Conservation (phyloP, 2,113 vertebrate species). For the Pyrgilauda ruficollis region DNA sequence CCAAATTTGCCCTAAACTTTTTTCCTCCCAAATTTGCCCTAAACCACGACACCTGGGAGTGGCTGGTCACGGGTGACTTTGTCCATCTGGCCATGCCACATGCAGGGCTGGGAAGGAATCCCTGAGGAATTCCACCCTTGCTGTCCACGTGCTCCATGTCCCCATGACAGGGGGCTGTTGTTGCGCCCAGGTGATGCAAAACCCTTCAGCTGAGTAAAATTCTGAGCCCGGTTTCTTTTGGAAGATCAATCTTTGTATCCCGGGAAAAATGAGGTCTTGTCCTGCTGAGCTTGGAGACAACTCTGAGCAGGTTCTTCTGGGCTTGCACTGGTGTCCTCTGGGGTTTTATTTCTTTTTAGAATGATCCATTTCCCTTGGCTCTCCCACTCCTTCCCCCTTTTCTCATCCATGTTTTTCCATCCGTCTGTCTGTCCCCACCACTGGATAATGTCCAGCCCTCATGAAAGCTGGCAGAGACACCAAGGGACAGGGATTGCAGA, state of each 20-base stretch:
- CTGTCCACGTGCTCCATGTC: too few species aligned
- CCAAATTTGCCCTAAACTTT: too few species aligned
- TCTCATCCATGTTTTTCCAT: background rate
- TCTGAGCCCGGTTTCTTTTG: background rate
- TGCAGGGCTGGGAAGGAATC: background rate
- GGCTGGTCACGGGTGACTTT: background rate
- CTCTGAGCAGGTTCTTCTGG: background rate
- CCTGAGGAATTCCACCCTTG: background rate
- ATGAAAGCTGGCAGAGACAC: background rate
- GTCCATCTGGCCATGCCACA: background rate
- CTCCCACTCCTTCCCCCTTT: background rate
- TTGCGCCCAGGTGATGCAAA: background rate
- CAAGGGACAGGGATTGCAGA: background rate
- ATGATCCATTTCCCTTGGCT: background rate
- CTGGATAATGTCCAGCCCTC: background rate
- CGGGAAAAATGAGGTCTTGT: background rate
- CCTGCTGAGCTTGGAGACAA: background rate
- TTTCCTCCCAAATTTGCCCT: too few species aligned
- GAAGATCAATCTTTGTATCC: background rate
- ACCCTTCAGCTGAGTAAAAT: background rate
- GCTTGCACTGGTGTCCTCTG: too few species aligned
- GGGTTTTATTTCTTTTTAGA: background rate
- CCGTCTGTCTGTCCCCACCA: background rate
- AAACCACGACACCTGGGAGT: background rate
- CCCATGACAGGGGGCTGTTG: too few species aligned